phyloP scores from a whole-genome alignment of 2,888 invertebrate species.

The Andrena fulva region DNA sequence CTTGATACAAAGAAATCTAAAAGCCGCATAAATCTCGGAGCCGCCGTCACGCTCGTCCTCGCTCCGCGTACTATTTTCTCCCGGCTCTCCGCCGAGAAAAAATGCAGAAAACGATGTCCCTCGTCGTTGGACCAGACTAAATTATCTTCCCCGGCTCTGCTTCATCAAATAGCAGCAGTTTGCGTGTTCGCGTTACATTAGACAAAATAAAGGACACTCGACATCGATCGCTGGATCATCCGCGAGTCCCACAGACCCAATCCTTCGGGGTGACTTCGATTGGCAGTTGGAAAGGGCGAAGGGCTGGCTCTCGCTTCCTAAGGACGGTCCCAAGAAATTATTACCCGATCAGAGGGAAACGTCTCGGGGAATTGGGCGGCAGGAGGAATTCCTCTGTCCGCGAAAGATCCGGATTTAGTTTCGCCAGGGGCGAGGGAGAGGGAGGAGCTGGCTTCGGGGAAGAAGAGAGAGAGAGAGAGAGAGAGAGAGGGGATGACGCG shows the following conservation, averaged over 20 bases:
- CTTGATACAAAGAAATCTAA: conserved; percentile 15
- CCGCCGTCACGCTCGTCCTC: background rate
- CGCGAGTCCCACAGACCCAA: too few relatives aligned
- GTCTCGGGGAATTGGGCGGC: conserved; percentile 50
- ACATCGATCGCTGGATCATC: too few relatives aligned
- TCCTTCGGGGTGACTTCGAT: background rate
- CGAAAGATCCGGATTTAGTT: conserved; percentile 69
- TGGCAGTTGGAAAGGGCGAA: background rate
- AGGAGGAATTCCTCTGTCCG: conserved; percentile 55
- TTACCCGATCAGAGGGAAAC: conserved; percentile 38
- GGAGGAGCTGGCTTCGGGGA: conserved; percentile 39
- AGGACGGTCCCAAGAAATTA: conserved; percentile 15
- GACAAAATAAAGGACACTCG: too few relatives aligned
- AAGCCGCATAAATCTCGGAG: conserved; percentile 39
- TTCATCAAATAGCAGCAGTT: too few relatives aligned
- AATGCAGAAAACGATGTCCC: background rate
- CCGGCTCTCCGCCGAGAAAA: background rate
- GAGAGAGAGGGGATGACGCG: conserved; percentile 10
- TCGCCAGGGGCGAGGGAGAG: conserved; percentile 28
- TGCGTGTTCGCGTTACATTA: too few relatives aligned
- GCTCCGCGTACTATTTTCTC: conserved; percentile 17
- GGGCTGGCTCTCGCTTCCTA: background rate
- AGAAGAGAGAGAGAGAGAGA: conserved; percentile 19
- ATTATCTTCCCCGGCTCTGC: background rate
- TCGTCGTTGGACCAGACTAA: background rate